A percentile compares a stretch with the other conserved stretches of the same genome.
These are phyloP conservation scores for Matsumurasca onukii DNA, from an alignment of 1,140 invertebrate species.

Conservation along the genomic window DNA sequence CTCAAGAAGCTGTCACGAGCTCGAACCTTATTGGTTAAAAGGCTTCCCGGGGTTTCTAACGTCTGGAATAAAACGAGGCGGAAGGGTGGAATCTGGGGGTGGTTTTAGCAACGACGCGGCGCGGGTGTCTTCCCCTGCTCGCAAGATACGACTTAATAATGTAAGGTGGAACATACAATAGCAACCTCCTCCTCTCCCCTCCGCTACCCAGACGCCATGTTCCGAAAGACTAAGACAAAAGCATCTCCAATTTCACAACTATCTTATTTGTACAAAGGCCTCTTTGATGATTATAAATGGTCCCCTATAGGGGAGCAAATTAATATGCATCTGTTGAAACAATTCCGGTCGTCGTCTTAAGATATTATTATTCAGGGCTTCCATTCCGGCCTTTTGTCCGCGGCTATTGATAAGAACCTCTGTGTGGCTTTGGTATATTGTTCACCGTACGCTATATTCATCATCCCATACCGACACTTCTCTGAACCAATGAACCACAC, in stretches of 20 bases:
- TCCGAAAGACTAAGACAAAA: conserved; percentile 35
- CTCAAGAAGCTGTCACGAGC: conserved; percentile 26
- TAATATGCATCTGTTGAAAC: conserved; percentile 26
- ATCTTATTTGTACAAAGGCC: conserved; percentile 36
- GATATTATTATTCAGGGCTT: conserved; percentile 13
- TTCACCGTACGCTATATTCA: too few species aligned
- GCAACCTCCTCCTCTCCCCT: not conserved
- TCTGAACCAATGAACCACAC: too few species aligned
- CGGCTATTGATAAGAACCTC: conserved; percentile 4
- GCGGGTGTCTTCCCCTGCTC: conserved; percentile 26
- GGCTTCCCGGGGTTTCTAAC: conserved; percentile 32
- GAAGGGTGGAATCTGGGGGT: conserved; percentile 18
- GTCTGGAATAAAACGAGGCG: conserved; percentile 28
- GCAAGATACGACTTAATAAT: conserved; percentile 35
- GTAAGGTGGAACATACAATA: conserved; percentile 34
- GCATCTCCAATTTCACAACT: conserved; percentile 32
- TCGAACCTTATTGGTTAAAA: conserved; percentile 35
- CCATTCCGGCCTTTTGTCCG: not conserved
- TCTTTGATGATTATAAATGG: conserved; percentile 31
- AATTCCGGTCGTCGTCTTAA: conserved; percentile 14
- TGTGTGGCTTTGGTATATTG: too few species aligned
- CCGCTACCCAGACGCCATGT: conserved; percentile 28
- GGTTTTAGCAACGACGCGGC: conserved; percentile 28
- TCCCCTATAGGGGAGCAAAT: conserved; percentile 20
- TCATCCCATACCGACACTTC: too few species aligned